Percentiles rank a stretch among this genome's conserved stretches.
These are phyloP conservation scores for Spongilla lacustris DNA, from an alignment of 37 sponge, comb jelly and placozoan species.

Conservation along the genomic window DNA sequence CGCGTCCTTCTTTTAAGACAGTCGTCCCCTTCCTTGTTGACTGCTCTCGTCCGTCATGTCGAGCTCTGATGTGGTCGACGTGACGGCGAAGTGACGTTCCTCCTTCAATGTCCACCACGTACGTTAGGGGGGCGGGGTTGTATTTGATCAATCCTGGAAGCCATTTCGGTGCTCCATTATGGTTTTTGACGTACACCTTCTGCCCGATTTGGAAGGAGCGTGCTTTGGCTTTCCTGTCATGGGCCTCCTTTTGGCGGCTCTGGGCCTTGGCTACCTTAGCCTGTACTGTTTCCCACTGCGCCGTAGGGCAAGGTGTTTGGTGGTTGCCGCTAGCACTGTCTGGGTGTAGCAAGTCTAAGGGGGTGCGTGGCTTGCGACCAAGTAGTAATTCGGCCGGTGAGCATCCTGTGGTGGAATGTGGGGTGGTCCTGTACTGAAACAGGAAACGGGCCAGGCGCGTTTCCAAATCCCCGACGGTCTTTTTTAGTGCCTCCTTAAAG, in stretches of 20 bases:
- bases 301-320: background rate
- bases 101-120: background rate
- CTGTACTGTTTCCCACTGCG: background rate
- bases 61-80: background rate
- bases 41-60: background rate
- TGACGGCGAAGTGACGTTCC: background rate
- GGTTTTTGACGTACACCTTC: background rate
- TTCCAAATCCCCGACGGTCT: slow-evolving; percentile 6
- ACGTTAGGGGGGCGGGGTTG: background rate
- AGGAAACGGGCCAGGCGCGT: slow-evolving; percentile 23
- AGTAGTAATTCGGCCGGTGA: slow-evolving; percentile 41
- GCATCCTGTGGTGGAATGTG: slow-evolving; percentile 18
- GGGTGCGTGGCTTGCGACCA: slow-evolving; percentile 29
- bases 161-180: background rate
- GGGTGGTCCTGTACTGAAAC: slow-evolving; percentile 32
- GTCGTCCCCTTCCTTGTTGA: too few relatives aligned
- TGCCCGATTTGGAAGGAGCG: background rate
- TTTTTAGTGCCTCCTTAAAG: slow-evolving; percentile 23
- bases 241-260: background rate
- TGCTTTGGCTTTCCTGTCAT: background rate
- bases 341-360: slow-evolving; percentile 5
- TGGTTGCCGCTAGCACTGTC: background rate
- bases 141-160: background rate
- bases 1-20: too few relatives aligned
- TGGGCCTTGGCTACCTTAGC: background rate